Percentiles rank a stretch among this genome's conserved stretches.
These are phyloP conservation scores for Drosophila tropicalis DNA, from an alignment of 1,140 invertebrate genomes.

Conservation along the genomic window DNA sequence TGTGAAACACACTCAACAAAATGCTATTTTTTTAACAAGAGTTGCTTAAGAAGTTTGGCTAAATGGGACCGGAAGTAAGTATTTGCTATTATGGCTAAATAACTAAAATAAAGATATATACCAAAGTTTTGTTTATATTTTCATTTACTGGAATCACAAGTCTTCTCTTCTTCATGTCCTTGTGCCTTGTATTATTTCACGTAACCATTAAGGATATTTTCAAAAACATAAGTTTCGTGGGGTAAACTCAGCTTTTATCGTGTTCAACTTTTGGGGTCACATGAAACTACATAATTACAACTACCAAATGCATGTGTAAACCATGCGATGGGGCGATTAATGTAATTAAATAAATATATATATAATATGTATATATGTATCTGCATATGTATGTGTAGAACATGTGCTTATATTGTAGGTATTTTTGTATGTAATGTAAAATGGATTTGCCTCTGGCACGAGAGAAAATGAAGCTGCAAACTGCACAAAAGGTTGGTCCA, in stretches of 20 bases:
- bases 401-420: conserved; percentile 18
- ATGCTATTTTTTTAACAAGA: too few relatives aligned
- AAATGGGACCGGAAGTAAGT: too few relatives aligned
- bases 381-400: conserved; percentile 30
- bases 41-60: too few relatives aligned
- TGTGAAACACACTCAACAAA: too few relatives aligned
- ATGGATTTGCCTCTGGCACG: conserved; percentile 34
- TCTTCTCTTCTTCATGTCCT: too few relatives aligned
- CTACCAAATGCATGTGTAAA: conserved; percentile 25
- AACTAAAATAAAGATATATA: too few relatives aligned
- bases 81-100: too few relatives aligned
- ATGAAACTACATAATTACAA: conserved; percentile 41
- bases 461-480: conserved; percentile 23
- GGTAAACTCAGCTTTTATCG: neutral
- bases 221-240: neutral
- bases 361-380: conserved; percentile 39
- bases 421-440: conserved; percentile 39
- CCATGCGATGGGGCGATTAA: conserved; percentile 44
- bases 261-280: conserved; percentile 16
- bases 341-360: conserved; percentile 47
- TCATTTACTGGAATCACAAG: too few relatives aligned
- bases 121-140: too few relatives aligned
- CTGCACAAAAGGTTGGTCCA: conserved; percentile 34
- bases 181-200: neutral
- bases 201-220: neutral